Evolutionary conservation across 2,888 invertebrate genomes (phyloP).

Genomic region (Phortica okadai): DNA sequence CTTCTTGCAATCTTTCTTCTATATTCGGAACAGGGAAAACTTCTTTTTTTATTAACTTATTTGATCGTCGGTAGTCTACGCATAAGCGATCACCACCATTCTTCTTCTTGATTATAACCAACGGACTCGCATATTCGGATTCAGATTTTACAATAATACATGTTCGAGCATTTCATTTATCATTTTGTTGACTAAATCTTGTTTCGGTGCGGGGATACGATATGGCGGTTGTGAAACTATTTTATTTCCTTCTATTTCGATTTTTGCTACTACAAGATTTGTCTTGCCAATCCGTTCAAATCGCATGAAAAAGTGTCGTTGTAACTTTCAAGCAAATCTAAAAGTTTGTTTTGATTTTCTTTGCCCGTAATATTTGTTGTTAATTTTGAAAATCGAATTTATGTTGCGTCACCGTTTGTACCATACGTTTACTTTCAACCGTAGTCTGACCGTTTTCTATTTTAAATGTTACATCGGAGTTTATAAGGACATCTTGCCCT

Average conservation of each 20-base stretch:
- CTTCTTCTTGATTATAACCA: slow-evolving; percentile 45
- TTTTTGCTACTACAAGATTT: too few species aligned
- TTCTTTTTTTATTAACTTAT: slow-evolving; percentile 41
- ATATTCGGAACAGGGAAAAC: slow-evolving; percentile 45
- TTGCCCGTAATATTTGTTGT: slow-evolving; percentile 41
- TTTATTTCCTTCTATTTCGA: too few species aligned
- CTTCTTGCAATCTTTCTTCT: slow-evolving; percentile 12
- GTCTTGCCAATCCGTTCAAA: too few species aligned
- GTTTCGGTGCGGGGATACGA: slow-evolving; percentile 43
- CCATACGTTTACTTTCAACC: too few species aligned
- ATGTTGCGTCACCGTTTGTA: too few species aligned
- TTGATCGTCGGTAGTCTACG: slow-evolving; percentile 39
- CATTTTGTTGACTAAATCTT: slow-evolving; percentile 32
- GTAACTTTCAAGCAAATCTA: too few species aligned
- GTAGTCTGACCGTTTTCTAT: too few species aligned
- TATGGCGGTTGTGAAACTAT: too few species aligned
- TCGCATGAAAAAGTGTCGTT: too few species aligned
- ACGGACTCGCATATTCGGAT: slow-evolving; percentile 45
- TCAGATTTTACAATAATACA: slow-evolving; percentile 40
- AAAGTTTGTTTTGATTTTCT: too few species aligned
- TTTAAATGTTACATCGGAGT: background rate
- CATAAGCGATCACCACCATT: slow-evolving; percentile 42
- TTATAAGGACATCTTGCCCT: slow-evolving; percentile 37
- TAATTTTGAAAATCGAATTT: too few species aligned
- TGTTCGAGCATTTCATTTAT: slow-evolving; percentile 38